Evolutionary conservation across 2,888 invertebrate genomes (phyloP), one percentile per base, ranked within the genome.

Genomic region (Gymnosoma rotundatum): DNA sequence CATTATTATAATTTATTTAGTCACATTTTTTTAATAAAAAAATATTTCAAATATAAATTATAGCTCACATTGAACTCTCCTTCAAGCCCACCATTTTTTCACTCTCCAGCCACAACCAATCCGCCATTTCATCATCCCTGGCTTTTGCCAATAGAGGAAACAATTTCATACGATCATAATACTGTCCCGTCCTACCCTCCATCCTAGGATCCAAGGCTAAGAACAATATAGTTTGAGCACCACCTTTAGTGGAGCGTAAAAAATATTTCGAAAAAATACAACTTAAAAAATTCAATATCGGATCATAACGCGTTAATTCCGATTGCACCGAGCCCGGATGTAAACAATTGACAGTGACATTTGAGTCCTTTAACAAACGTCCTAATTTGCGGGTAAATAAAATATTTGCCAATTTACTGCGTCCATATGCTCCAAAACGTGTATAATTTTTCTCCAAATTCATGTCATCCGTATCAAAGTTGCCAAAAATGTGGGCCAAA

Each of bases 351-450:
- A 94, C 94, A 36, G 94, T 95, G 0, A 96, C 94, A 1, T 94
- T 94, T 0, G 90, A 86, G 1, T 88, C 95, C 93, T 94, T 93
- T 14, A 96, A 89, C 89, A 94, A 93, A 72, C 93, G 93, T 0
- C 94, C 93, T 45, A 97, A 92, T 89, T 95, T 95, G 86, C 93
- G 94, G 0, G 95, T 94, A 88, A 97, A 97, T 63, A 97, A 90
- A 64, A 97, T 91, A 90, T 97, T 97, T 0, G 96, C 96, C 74
- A 96, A 91, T 93, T 97, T 97, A 90, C 96, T 97, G 89, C 95
- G 95, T 42, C 93, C 92, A 88, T 97, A 97, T 0, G 96, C 96
- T 70, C 93, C 93, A 1, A 93, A 88, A 5, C 93, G 89, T 2
- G 95, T 92, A 88, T 97, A 97, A 0, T 92, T 90, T 75, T 93